A percentile compares a stretch with the other conserved stretches of the same genome.
These are phyloP conservation scores for Gryllus bimaculatus DNA, from an alignment of 1,140 invertebrate genomes.

Conservation along the genomic window DNA sequence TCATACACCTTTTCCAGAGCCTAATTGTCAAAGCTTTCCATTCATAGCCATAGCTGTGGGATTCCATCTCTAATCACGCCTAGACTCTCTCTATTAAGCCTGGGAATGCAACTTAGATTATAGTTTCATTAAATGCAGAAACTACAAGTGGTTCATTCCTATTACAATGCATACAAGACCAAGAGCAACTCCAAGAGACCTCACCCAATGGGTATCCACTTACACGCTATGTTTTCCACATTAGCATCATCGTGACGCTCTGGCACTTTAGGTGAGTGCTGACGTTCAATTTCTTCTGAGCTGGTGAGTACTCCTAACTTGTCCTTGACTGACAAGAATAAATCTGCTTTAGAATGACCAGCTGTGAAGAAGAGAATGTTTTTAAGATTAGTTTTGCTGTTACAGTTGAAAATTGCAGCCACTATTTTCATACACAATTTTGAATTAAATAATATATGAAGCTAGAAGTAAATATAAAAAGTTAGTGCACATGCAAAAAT, in stretches of 20 bases:
- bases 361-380: constrained; percentile 36
- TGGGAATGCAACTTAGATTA: not conserved
- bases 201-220: not conserved
- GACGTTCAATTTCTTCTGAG: constrained; percentile 57
- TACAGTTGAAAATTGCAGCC: too few relatives aligned
- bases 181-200: not conserved
- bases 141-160: not conserved
- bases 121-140: not conserved
- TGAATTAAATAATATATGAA: too few relatives aligned
- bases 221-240: constrained; percentile 13
- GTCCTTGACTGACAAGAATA: constrained; percentile 60
- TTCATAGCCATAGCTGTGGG: not conserved
- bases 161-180: not conserved
- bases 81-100: not conserved
- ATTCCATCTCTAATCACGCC: not conserved
- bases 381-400: too few relatives aligned
- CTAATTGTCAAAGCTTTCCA: not conserved
- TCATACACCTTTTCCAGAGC: not conserved
- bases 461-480: too few relatives aligned
- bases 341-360: constrained; percentile 59
- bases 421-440: too few relatives aligned
- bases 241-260: constrained; percentile 16
- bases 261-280: constrained; percentile 26
- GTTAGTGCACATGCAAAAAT: not conserved
- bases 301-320: constrained; percentile 64